These are phyloP conservation scores for Tylochromis polylepis DNA, from an alignment of 2,113 vertebrate genomes.

Conservation along the genomic window DNA sequence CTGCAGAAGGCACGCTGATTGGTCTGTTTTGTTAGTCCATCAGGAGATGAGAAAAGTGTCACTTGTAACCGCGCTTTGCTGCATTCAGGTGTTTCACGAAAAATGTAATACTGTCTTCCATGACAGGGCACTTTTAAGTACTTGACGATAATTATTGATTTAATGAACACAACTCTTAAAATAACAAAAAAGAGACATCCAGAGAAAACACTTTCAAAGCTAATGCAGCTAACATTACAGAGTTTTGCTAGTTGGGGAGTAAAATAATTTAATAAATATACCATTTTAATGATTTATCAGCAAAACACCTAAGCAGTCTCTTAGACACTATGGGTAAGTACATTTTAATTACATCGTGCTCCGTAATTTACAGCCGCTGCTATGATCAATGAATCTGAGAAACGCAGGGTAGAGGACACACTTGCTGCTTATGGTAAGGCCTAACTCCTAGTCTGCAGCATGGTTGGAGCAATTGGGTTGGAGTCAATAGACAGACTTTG, in stretches of 20 bases:
- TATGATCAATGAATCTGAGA: too few relatives aligned
- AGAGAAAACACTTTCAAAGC: background rate
- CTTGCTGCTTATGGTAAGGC: too few relatives aligned
- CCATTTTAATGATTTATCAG: background rate
- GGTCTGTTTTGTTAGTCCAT: background rate
- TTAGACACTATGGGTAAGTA: background rate
- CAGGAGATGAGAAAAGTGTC: fast-evolving
- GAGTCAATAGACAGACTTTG: too few relatives aligned
- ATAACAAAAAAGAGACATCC: background rate
- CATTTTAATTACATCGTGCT: background rate
- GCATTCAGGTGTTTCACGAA: background rate
- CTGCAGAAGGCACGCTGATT: background rate
- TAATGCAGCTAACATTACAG: background rate
- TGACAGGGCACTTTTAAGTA: background rate
- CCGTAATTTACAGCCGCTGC: too few relatives aligned
- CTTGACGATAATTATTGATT: background rate
- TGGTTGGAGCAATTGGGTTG: too few relatives aligned
- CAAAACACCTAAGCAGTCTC: background rate
- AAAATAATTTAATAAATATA: background rate
- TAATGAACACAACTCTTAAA: background rate
- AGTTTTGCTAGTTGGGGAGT: background rate
- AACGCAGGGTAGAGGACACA: too few relatives aligned
- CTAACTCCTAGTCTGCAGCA: too few relatives aligned
- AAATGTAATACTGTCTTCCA: background rate
- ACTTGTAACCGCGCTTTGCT: background rate